Base-by-base conservation (phyloP, 2,888 invertebrate species). In the Tolmerus cingulatus region DNA sequence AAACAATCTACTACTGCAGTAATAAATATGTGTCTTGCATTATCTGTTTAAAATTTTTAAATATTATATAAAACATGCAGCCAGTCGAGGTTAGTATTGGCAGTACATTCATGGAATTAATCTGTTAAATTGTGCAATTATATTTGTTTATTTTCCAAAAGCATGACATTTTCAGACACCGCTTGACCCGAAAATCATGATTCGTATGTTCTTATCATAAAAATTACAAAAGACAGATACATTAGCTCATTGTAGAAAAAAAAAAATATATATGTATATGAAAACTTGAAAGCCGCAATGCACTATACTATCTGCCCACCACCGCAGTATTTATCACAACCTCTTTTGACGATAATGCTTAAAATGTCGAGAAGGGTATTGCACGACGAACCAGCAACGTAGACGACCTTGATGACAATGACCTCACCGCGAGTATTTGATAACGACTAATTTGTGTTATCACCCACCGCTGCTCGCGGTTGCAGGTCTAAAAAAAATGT, bases 321-420 rank as follows among this genome's bases (percentile, higher is more conserved):
- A 23, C 12, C 23, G 27, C 23, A 23, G 23, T 9, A 23, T 66
- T 66, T 66, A 66, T 66, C 66, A 66, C 27, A 66, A 66, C 23
- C 66, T 9, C 66, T 19, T 66, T 23, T 57, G 57, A 57, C 57
- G 66, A 66, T 2, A 66, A 66, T 27, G 46, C 23, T 27, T 27
- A 79, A 79, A 79, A 79, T 79, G 12, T 43, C 43, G 16, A 79
- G 12, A 79, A 79, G 43, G 19, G 37, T 37, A 76, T 76, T 76
- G 76, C 76, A 76, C 30, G 27, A 81, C 30, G 30, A 46, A 81
- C 0, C 66, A 37, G 40, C 34, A 19, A 9, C 27, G 30, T n/a
- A 37, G 23, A 12, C 85, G 85, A 85, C 85, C 85, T 85, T 85
- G 85, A 85, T 85, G 85, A 85, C 85, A 85, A 85, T 85, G 85